phyloP scores from a whole-genome alignment of 2,797 vertebrate genomes.

The Sebastes alutus region DNA sequence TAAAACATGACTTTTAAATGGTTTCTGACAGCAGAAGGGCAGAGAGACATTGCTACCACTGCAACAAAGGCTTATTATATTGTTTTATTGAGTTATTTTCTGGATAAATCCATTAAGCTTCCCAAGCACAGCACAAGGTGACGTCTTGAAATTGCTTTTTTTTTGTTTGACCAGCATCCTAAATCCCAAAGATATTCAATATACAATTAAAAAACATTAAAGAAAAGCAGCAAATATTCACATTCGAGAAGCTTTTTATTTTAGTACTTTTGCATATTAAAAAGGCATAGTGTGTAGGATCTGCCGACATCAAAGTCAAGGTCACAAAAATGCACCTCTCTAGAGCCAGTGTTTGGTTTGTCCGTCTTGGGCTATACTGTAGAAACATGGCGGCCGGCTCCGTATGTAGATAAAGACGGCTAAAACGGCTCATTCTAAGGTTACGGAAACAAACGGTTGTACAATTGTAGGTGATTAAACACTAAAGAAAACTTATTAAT shows the following conservation, averaged over 20 bases:
- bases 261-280: no score
- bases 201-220: background rate
- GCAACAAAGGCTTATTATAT: rapidly evolving
- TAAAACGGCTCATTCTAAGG: no score
- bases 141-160: background rate
- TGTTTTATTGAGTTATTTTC: background rate
- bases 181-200: background rate
- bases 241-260: background rate
- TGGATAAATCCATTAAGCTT: background rate
- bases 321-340: no score
- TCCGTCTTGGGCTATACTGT: no score
- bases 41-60: background rate
- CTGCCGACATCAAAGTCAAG: no score
- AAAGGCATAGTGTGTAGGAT: no score
- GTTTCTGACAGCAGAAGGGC: background rate
- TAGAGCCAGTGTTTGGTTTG: no score
- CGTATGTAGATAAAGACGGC: no score
- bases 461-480: no score
- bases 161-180: background rate
- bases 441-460: rapidly evolving
- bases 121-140: no score
- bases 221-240: background rate
- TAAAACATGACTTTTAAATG: background rate
- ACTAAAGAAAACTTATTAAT: background rate
- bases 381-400: rapidly evolving